phyloP scores from a whole-genome alignment of 2,888 invertebrate species.

The Oxystoma pomonae region DNA sequence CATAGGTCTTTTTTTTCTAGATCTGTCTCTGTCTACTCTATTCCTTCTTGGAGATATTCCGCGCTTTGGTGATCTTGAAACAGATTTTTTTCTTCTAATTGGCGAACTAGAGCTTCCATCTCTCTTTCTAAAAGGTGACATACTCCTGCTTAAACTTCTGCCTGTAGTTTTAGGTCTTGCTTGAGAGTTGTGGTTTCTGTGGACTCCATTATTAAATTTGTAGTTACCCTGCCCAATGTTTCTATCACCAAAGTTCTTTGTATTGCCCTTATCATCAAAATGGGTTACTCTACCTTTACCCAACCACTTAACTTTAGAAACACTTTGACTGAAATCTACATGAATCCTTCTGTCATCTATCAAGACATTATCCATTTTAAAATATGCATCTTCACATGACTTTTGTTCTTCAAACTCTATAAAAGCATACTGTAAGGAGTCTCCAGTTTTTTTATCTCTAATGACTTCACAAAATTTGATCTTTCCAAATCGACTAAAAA shows the following conservation, averaged over 20 bases:
- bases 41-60: slow-evolving; percentile 1
- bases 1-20: not conserved
- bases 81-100: not conserved
- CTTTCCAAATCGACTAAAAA: slow-evolving; percentile 93
- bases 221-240: slow-evolving; percentile 39
- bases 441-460: slow-evolving; percentile 84
- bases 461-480: slow-evolving; percentile 96
- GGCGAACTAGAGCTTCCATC: not conserved
- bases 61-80: slow-evolving; percentile 2
- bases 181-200: not conserved
- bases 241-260: slow-evolving; percentile 30
- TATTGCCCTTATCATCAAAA: slow-evolving; percentile 45
- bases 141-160: slow-evolving; percentile 1
- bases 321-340: slow-evolving; percentile 99
- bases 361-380: slow-evolving; percentile 99
- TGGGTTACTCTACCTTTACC: slow-evolving; percentile 78
- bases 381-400: slow-evolving; percentile 95
- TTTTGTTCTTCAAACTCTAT: slow-evolving; percentile 93
- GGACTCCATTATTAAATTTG: slow-evolving; percentile 25
- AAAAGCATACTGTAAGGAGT: slow-evolving; percentile 98
- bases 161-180: slow-evolving; percentile 3
- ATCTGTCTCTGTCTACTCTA: not conserved
- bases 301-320: slow-evolving; percentile 88
- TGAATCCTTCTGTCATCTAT: slow-evolving; percentile 98
- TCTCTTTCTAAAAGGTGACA: slow-evolving; percentile 4